These are phyloP conservation scores for Belonocnema kinseyi DNA, from an alignment of 1,140 invertebrate genomes.

Conservation along the genomic window DNA sequence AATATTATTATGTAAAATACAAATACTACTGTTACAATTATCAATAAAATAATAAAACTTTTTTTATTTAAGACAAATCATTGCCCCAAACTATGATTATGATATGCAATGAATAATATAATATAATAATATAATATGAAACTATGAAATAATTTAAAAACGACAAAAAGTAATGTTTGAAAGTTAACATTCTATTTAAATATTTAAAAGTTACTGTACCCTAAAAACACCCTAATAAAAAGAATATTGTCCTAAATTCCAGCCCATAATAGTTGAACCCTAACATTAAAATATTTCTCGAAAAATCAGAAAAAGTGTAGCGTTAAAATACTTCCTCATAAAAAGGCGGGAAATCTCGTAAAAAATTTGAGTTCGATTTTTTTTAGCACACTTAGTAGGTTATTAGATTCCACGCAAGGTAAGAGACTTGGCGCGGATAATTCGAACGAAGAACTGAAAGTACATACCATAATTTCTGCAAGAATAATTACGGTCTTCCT, in stretches of 20 bases:
- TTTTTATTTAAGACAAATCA: too few species aligned
- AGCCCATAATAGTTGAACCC: background rate
- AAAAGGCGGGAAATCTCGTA: background rate
- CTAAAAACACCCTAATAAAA: too few species aligned
- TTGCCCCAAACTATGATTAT: too few species aligned
- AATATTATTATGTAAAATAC: too few species aligned
- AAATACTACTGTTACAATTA: too few species aligned
- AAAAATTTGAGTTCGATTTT: background rate
- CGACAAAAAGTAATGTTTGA: too few species aligned
- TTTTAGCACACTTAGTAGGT: background rate
- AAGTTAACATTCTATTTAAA: too few species aligned
- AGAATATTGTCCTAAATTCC: background rate
- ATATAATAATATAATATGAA: too few species aligned
- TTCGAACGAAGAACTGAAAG: conserved; percentile 43
- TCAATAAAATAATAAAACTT: too few species aligned
- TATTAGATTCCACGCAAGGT: conserved; percentile 27
- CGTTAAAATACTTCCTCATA: conserved; percentile 14
- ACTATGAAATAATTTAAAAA: too few species aligned
- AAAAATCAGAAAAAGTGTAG: conserved; percentile 2
- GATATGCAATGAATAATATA: too few species aligned
- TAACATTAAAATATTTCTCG: background rate
- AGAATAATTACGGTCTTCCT: conserved; percentile 58
- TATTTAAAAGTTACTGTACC: too few species aligned
- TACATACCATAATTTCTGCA: conserved; percentile 61
- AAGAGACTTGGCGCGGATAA: conserved; percentile 36